Base-by-base conservation (phyloP, 2,888 invertebrate species). In the Maniola hyperantus region DNA sequence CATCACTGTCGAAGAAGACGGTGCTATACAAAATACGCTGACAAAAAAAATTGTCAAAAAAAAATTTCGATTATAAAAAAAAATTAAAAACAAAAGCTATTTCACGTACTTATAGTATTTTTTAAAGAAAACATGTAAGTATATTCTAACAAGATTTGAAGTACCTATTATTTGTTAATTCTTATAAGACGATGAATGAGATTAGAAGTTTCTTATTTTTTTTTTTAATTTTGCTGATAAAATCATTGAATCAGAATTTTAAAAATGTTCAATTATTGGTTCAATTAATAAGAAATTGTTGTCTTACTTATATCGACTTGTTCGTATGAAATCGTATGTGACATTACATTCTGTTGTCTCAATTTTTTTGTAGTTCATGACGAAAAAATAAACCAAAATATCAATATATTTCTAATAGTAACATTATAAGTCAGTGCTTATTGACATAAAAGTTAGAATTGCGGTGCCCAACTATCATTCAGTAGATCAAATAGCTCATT, bases 401-500 rank as follows among this genome's bases (percentile, higher is more conserved):
- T 1, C 20, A 26, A 11, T 13, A 51, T 15, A 6, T 26, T 51
- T 51, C 13, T 11, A 26, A 26, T 2, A 26, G 13, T 51, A 51
- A 55, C 15, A 36, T 7, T 18, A 6, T 34, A 34, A 59, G 46
- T 59, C 15, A 34, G 34, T 26, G 6, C 6, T 20, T 7, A 20
- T 20, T 57, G 39, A 57, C 42, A 20, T 7, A 39, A 57, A 39
- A 33, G 46, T 46, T 33, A 5, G 2, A 46, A 48, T 18, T 50
- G 36, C 15, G 39, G 39, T 51, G 42, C 42, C 11, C 42, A 62
- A 62, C 15, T 53, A 42, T 42, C 51, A 62, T 44, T 53, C 42
- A 26, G 44, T 53, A 54, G 34, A 62, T 62, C 26, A 50, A 51
- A 62, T 62, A 39, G 44, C 26, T 46, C 44, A 55, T 63, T 46